These are phyloP conservation scores for Standfussiana lucernea DNA, from an alignment of 2,888 invertebrate species.

Conservation along the genomic window DNA sequence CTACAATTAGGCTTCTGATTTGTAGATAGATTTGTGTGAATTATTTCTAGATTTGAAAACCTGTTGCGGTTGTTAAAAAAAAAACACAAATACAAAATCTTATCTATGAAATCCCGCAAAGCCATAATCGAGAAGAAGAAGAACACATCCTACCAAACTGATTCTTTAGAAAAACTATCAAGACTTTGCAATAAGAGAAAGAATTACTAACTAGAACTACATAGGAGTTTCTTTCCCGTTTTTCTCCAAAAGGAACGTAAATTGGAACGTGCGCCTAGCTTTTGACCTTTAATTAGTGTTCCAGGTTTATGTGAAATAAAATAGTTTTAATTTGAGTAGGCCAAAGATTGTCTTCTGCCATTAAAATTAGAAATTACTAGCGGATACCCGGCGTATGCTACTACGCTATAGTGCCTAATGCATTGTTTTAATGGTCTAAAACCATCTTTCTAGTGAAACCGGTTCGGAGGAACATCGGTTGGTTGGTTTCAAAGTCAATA, in stretches of 20 bases:
- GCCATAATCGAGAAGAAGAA: not conserved
- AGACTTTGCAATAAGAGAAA: not conserved
- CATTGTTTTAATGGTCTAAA: too few species aligned
- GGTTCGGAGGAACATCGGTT: too few species aligned
- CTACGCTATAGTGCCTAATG: too few species aligned
- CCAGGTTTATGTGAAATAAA: not conserved
- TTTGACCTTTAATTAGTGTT: not conserved
- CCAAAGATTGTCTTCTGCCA: not conserved
- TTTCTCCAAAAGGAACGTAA: not conserved
- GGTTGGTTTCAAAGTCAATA: too few species aligned
- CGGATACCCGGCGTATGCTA: too few species aligned
- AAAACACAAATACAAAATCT: not conserved
- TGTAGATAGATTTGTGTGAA: not conserved
- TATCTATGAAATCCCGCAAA: not conserved
- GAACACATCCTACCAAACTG: too few species aligned
- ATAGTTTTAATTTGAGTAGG: not conserved
- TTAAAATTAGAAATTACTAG: not conserved
- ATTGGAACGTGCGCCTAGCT: not conserved
- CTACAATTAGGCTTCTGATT: not conserved
- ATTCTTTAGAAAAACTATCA: not conserved
- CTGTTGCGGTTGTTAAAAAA: not conserved
- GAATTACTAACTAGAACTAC: not conserved
- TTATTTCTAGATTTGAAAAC: not conserved
- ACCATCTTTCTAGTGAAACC: too few species aligned
- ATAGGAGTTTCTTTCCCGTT: not conserved